Base-by-base conservation (phyloP, 2,113 vertebrate genomes). In the Oreochromis niloticus region DNA sequence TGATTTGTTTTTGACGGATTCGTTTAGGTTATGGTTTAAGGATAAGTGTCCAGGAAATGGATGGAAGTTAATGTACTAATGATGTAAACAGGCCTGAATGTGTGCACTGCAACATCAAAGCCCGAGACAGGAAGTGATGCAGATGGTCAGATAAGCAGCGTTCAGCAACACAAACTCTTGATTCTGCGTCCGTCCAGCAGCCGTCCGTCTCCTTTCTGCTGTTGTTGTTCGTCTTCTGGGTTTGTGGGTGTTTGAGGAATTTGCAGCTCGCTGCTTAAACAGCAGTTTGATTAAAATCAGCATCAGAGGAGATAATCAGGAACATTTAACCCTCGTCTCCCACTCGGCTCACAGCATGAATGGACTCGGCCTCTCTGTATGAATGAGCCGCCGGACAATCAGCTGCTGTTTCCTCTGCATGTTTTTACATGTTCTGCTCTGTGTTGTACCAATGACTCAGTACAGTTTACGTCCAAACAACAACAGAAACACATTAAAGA, bases 121-220 rank as follows among this genome's bases (percentile, higher is more conserved):
- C 68, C 63, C 12, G 84, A 91, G 66, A 90, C 93, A 93, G 93
- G 94, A 95, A 92, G 90, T 89, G 17, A 90, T 89, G 83, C 19
- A 82, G 91, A 94, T 93, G 85, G 17, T 84, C 71, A 87, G 92
- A 95, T 94, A 87, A 89, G 84, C 41, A 19, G 86, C 11, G 19
- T 83, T 85, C 87, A 81, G 32, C 2, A 79, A 61, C 90, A 83
- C 39, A 82, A 86, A 79, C 71, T 46, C 27, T 3, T 48, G 71
- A 8, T 50, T 59, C 55, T 13, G 57, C 10, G 6, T 36, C 48
- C 3, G 43, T 50, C n/a, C 55, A 6, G 82, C 56, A 68, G 50
- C 61, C 43, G 50, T 12, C 4, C 13, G 1, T 59, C 39, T 27
- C 34, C 22, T 9, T 48, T 27, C 8, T 39, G 6, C 5, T 83